Evolutionary conservation across 2,113 vertebrate genomes (phyloP).

Genomic region (Paradoxurus hermaphroditus): DNA sequence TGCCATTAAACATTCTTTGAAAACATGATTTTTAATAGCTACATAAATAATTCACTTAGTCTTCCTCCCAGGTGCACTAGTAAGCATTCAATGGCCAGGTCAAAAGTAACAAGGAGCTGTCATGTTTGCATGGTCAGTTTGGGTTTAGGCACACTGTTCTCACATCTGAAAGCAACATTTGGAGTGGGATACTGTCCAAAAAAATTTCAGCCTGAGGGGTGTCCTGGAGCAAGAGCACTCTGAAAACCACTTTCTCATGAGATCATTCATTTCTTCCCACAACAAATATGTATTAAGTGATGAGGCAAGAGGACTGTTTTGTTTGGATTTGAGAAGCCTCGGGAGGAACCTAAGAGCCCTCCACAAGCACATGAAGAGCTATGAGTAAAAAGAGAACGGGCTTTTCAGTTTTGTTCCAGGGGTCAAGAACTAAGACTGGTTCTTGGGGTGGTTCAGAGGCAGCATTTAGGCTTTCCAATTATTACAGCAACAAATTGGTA

Average conservation of each 20-base stretch:
- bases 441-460: background rate
- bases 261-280: background rate
- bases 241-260: background rate
- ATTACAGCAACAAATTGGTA: background rate
- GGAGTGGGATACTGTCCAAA: background rate
- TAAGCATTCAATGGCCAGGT: background rate
- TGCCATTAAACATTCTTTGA: constrained; percentile 37
- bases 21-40: constrained; percentile 37
- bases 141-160: background rate
- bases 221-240: background rate
- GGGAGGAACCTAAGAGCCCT: background rate
- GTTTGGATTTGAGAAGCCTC: background rate
- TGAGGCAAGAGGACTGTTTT: background rate
- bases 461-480: background rate
- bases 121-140: background rate
- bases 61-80: background rate
- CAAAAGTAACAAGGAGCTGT: background rate
- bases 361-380: background rate
- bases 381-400: background rate
- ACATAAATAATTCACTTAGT: constrained; percentile 35
- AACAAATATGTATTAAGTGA: background rate
- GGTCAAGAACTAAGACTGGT: background rate
- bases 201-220: background rate
- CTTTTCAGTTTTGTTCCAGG: background rate
- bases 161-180: background rate